These are phyloP conservation scores for Cosmia pyralina DNA, from an alignment of 2,888 invertebrate species.

Conservation along the genomic window DNA sequence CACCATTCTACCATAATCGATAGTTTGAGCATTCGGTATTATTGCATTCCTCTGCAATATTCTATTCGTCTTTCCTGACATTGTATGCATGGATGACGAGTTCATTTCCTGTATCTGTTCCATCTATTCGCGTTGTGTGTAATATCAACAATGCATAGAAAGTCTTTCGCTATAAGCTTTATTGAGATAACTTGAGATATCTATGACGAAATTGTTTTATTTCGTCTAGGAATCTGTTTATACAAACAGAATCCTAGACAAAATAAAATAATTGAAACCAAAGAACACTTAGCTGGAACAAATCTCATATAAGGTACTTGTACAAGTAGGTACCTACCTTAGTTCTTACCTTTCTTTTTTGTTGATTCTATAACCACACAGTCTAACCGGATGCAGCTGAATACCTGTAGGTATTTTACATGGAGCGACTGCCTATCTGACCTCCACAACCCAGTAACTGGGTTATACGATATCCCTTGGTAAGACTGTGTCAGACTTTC, in stretches of 20 bases:
- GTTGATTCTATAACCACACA: not conserved
- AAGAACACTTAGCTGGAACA: too few relatives aligned
- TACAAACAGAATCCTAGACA: not conserved
- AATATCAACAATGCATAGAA: constrained; percentile 18
- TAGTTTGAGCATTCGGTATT: constrained; percentile 19
- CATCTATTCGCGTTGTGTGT: constrained; percentile 9
- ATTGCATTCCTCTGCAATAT: constrained; percentile 26
- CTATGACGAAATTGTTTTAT: constrained; percentile 2
- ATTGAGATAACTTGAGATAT: not conserved
- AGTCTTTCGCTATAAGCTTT: constrained; percentile 1
- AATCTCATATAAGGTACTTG: too few relatives aligned
- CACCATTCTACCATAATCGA: not conserved
- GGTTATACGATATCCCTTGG: too few relatives aligned
- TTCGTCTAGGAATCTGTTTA: not conserved
- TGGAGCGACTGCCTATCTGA: too few relatives aligned
- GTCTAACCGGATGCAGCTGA: too few relatives aligned
- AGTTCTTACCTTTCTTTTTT: not conserved
- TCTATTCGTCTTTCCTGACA: constrained; percentile 31
- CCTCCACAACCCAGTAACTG: too few relatives aligned
- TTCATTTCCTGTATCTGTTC: constrained; percentile 42
- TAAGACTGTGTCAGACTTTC: too few relatives aligned
- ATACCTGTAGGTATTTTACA: too few relatives aligned
- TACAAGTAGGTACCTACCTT: too few relatives aligned
- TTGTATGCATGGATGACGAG: constrained; percentile 23
- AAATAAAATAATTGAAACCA: not conserved